phyloP scores from a whole-genome alignment of 2,113 vertebrate genomes.

The Bos indicus region DNA sequence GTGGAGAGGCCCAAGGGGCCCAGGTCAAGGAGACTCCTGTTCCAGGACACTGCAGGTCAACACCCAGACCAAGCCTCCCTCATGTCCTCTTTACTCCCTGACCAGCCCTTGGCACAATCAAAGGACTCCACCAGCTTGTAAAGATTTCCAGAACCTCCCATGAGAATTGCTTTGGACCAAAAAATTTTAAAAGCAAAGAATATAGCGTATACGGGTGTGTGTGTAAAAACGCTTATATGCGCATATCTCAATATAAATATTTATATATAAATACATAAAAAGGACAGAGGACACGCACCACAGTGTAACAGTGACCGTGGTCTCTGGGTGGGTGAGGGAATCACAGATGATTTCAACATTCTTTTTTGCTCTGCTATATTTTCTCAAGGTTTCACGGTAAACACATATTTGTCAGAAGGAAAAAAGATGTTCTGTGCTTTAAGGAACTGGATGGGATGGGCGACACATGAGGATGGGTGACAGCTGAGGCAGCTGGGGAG shows the following conservation, averaged over 20 bases:
- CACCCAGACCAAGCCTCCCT: not conserved
- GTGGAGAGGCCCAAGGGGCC: not conserved
- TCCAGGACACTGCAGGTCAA: not conserved
- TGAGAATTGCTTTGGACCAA: not conserved
- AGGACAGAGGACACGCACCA: not conserved
- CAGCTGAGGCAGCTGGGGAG: not conserved
- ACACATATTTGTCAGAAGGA: not conserved
- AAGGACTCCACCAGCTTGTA: not conserved
- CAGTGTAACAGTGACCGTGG: accelerated
- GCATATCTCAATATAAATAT: not conserved
- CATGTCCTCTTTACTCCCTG: not conserved
- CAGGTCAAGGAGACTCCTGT: too few relatives aligned
- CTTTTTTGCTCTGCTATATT: not conserved
- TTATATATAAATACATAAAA: not conserved
- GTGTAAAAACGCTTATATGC: not conserved
- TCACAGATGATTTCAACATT: not conserved
- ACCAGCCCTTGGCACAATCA: not conserved
- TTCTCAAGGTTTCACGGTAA: not conserved
- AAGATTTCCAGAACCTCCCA: not conserved
- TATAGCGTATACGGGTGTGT: not conserved
- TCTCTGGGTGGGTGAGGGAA: not conserved
- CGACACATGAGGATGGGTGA: too few relatives aligned
- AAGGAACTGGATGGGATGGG: not conserved
- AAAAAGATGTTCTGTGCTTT: not conserved
- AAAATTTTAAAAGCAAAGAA: not conserved